These are phyloP conservation scores for Limenitis camilla DNA, from an alignment of 2,888 invertebrate genomes.

Conservation along the genomic window DNA sequence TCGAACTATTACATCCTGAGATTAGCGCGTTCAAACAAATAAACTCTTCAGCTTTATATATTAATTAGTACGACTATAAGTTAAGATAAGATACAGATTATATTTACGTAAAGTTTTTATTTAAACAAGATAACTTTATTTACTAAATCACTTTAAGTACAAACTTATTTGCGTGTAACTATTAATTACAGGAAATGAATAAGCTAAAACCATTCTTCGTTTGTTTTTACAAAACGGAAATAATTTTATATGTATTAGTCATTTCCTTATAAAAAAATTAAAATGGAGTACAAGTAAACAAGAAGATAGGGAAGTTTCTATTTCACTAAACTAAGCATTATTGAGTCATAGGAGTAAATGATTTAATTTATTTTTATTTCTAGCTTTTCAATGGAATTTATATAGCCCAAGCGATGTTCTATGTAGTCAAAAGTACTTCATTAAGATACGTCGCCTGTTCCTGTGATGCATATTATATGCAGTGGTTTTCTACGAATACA, in stretches of 20 bases:
- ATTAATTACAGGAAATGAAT: conserved; percentile 10
- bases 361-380: no score
- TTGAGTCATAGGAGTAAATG: neutral
- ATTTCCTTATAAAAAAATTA: neutral
- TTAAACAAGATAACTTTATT: neutral
- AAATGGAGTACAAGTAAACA: neutral
- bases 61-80: no score
- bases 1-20: neutral
- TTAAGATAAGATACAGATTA: no score
- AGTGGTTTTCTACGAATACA: no score
- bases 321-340: neutral
- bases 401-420: no score
- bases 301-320: neutral
- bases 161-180: neutral
- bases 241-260: neutral
- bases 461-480: no score
- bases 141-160: neutral
- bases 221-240: neutral
- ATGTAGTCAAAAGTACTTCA: no score
- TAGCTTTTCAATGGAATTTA: no score
- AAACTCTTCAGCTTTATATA: no score
- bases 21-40: neutral
- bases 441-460: no score
- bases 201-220: neutral
- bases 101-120: neutral